Percentiles rank a stretch among this genome's conserved stretches.
phyloP scores from a whole-genome alignment of 2,797 vertebrate species.

The Enteromius treurensis region DNA sequence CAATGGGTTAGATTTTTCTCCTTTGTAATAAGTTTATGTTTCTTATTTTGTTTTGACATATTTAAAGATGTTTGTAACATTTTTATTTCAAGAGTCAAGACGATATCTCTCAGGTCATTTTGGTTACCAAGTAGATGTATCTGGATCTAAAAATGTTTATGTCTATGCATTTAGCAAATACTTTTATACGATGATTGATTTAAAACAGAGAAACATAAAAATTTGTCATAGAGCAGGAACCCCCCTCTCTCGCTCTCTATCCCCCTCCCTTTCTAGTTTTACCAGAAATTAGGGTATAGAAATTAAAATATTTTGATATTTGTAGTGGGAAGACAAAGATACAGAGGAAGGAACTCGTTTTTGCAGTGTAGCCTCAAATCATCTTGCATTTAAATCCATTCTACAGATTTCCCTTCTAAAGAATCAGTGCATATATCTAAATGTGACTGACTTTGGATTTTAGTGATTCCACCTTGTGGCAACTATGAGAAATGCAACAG shows the following conservation, averaged over 20 bases:
- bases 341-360: background rate
- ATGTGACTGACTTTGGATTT: background rate
- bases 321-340: background rate
- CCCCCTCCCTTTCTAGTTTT: too few species aligned
- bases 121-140: background rate
- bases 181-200: background rate
- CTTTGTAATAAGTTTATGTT: background rate
- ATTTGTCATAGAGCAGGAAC: background rate
- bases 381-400: background rate
- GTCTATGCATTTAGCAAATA: background rate
- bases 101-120: background rate
- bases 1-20: background rate
- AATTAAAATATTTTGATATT: background rate
- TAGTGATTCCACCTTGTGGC: background rate
- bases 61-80: background rate
- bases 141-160: background rate
- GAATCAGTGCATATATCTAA: background rate
- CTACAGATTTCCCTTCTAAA: background rate
- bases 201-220: background rate
- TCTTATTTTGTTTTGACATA: background rate
- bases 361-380: background rate
- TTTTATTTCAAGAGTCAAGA: background rate
- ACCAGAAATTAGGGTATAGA: background rate
- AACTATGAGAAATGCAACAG: background rate
- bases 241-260: too few species aligned